Evolutionary conservation across 2,888 invertebrate species (phyloP).

Genomic region (Steinernema scapterisci): DNA sequence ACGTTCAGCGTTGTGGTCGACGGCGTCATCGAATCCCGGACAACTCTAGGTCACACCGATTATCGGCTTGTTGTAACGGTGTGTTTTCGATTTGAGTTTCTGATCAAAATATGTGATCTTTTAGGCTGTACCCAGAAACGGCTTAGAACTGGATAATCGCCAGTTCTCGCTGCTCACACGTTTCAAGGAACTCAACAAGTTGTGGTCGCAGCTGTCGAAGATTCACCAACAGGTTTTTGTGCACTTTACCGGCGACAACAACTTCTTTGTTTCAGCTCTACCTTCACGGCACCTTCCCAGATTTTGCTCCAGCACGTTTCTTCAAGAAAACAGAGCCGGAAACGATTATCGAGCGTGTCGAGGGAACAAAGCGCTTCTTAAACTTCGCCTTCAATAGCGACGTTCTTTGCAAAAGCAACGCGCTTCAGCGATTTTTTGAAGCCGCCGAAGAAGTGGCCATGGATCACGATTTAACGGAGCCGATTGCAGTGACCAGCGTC

Average conservation of each 20-base stretch:
- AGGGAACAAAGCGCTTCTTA: constrained; percentile 1
- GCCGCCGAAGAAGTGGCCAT: neutral
- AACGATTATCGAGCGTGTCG: constrained; percentile 8
- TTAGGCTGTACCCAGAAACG: constrained; percentile 11
- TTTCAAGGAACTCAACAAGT: constrained; percentile 12
- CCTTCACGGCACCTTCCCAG: constrained; percentile 17
- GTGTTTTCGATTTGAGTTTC: neutral
- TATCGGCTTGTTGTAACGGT: constrained; percentile 10
- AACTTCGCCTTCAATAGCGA: constrained; percentile 3
- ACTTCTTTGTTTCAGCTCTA: constrained; percentile 4
- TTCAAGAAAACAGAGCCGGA: constrained; percentile 10
- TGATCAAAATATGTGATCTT: neutral
- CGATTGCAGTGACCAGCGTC: neutral
- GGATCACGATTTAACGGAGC: neutral
- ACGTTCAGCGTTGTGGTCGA: neutral
- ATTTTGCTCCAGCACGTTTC: constrained; percentile 7
- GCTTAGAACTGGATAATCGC: neutral
- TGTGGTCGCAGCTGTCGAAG: constrained; percentile 4
- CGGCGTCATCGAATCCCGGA: constrained; percentile 7
- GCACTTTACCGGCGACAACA: neutral
- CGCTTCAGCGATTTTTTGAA: neutral
- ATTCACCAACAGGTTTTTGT: constrained; percentile 16
- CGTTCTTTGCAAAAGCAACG: constrained; percentile 3
- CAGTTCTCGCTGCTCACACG: constrained; percentile 7
- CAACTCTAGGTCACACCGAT: constrained; percentile 6